Evolutionary conservation across 2,113 vertebrate genomes (phyloP), one percentile per base, ranked within the genome.

Genomic region (Peromyscus leucopus): DNA sequence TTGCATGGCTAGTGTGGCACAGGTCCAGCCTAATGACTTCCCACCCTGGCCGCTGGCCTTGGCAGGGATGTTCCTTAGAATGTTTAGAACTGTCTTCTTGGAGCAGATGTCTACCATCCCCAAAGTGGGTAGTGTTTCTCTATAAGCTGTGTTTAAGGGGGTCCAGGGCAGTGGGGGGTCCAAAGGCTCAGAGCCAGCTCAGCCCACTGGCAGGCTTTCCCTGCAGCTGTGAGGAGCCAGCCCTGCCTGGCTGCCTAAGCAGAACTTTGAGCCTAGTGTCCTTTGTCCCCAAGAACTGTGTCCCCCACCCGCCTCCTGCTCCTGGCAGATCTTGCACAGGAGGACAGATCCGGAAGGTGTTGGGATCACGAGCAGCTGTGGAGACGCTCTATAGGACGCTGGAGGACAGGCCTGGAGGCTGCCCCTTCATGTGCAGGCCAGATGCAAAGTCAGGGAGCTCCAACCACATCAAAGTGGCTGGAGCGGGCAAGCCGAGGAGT

Each of bases 401-500:
- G 1, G 76, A 39, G 55, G 94, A 91, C 71, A 22, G 95, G 91
- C 97, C 95, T 74, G 2, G 75, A 75, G 51, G 76, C 63, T 1
- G 2, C 11, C 96, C 95, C 94, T 82, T 95, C 98, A 99, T 96
- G 97, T 98, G 98, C 96, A 51, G 74, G 95, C 97, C 99, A 99
- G 98, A 98, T 98, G 98, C 97, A 93, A 92, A 92, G 75, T 10
- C 16, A 59, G 97, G 94, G 95, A 97, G 94, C 97, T 79, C 55
- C 94, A 94, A 63, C 98, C 97, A 98, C 98, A 98, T 98, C 71
- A 98, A 98, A 98, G 98, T 0, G 95, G 96, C 74, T 7, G 0
- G 96, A 87, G 93, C 17, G 36, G 79, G 90, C 95, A 97, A 91
- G 86, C 96, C 0, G 5, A 5, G 96, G 98, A 96, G 96, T 95